Evolutionary conservation across 2,888 invertebrate species (phyloP).

Genomic region (Andrena chrysosceles): DNA sequence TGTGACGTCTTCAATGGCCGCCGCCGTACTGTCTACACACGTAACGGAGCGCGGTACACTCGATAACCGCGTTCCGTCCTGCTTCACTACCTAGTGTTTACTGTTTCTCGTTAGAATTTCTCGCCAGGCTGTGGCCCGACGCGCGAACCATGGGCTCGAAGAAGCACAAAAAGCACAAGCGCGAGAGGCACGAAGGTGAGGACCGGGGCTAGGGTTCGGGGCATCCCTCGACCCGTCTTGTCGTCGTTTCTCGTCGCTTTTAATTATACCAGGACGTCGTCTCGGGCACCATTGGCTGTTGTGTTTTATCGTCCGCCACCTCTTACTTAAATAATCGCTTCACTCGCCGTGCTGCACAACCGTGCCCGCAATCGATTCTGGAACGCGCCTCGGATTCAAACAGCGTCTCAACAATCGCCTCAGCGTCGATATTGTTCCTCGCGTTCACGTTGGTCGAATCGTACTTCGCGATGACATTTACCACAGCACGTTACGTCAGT

Average conservation of each 20-base stretch:
- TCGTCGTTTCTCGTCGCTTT: constrained; percentile 40
- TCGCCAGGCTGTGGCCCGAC: constrained; percentile 72
- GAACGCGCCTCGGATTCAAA: constrained; percentile 41
- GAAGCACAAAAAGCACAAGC: constrained; percentile 84
- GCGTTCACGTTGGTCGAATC: constrained; percentile 14
- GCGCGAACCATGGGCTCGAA: constrained; percentile 81
- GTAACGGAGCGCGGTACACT: constrained; percentile 64
- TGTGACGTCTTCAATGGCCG: constrained; percentile 74
- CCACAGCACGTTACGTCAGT: no score
- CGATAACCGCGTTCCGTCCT: constrained; percentile 54
- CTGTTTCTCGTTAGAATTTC: constrained; percentile 38
- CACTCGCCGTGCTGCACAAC: constrained; percentile 9
- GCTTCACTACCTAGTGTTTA: constrained; percentile 50
- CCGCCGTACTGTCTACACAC: constrained; percentile 59
- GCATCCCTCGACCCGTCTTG: constrained; percentile 49
- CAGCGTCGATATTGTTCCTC: neutral
- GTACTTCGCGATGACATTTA: constrained; percentile 29
- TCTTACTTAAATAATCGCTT: constrained; percentile 13
- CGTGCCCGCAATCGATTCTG: neutral
- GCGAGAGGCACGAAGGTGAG: constrained; percentile 83
- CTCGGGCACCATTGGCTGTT: constrained; percentile 17
- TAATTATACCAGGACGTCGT: constrained; percentile 27
- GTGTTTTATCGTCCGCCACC: constrained; percentile 29
- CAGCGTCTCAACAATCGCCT: constrained; percentile 18
- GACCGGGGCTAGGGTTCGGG: constrained; percentile 40